Conservation (phyloP, 2,797 vertebrate species). For the Helostoma temminkii region DNA sequence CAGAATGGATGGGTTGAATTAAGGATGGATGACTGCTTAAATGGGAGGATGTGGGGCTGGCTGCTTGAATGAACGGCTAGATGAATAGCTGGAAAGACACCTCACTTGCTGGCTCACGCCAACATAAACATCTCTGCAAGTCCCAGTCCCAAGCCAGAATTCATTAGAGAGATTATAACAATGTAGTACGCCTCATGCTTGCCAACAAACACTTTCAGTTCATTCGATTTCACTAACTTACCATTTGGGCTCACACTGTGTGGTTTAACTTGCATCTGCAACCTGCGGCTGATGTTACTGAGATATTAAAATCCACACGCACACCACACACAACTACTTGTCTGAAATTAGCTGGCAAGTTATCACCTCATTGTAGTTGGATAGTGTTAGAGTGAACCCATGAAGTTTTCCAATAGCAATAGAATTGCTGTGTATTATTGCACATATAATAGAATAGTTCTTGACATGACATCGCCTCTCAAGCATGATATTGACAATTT, state of each 20-base stretch:
- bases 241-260: not conserved
- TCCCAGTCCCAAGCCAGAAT: slow-evolving; percentile 14
- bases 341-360: slow-evolving; percentile 22
- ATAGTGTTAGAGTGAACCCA: slow-evolving; percentile 6
- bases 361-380: slow-evolving; percentile 12
- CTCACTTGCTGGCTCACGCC: slow-evolving; percentile 28
- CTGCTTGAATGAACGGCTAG: slow-evolving; percentile 35
- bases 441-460: not conserved
- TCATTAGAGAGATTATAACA: slow-evolving; percentile 4
- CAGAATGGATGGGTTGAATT: slow-evolving; percentile 14
- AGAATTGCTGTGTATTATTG: slow-evolving; percentile 26
- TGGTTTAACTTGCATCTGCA: slow-evolving; percentile 9
- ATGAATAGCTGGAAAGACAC: slow-evolving; percentile 36
- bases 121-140: slow-evolving; percentile 20
- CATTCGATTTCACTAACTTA: slow-evolving; percentile 1
- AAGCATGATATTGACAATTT: no score
- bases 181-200: not conserved
- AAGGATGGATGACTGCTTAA: slow-evolving; percentile 32
- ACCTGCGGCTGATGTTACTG: slow-evolving; percentile 5
- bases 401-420: slow-evolving; percentile 23
- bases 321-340: not conserved
- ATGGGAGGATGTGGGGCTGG: slow-evolving; percentile 33
- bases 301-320: not conserved
- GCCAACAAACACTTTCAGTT: slow-evolving; percentile 3
- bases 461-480: no score